These are phyloP conservation scores for Mesoligia furuncula DNA, from an alignment of 2,888 invertebrate genomes.

Conservation along the genomic window DNA sequence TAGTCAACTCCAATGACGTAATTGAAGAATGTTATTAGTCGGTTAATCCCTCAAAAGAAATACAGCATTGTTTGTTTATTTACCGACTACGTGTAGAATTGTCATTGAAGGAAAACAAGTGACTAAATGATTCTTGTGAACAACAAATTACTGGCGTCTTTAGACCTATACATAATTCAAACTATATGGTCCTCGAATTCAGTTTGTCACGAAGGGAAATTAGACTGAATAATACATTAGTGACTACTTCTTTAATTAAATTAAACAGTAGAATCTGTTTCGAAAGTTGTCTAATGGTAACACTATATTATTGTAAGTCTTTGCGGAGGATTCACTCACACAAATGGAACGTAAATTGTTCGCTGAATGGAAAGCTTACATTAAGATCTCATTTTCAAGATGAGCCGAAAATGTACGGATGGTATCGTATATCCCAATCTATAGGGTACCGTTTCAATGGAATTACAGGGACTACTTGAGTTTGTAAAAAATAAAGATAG, in stretches of 20 bases:
- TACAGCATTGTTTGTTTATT: slow-evolving; percentile 3
- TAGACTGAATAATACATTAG: slow-evolving; percentile 42
- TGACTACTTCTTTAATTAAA: slow-evolving; percentile 41
- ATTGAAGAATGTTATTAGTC: neutral
- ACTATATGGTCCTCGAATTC: slow-evolving; percentile 11
- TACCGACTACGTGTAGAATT: neutral
- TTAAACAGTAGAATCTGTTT: slow-evolving; percentile 30
- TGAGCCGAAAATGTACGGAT: neutral
- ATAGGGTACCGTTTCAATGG: slow-evolving; percentile 2
- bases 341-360: slow-evolving; percentile 5
- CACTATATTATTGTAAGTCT: neutral
- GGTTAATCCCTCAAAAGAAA: neutral
- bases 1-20: neutral
- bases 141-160: neutral
- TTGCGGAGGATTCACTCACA: neutral
- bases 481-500: neutral
- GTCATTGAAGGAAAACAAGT: slow-evolving; percentile 17
- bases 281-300: slow-evolving; percentile 15
- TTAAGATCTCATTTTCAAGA: neutral
- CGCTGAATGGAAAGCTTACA: neutral
- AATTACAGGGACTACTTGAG: neutral
- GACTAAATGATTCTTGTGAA: neutral
- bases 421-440: neutral
- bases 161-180: slow-evolving; percentile 43
- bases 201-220: slow-evolving; percentile 27